Conservation (phyloP, 2,797 vertebrate genomes). For the Spinus pinus region DNA sequence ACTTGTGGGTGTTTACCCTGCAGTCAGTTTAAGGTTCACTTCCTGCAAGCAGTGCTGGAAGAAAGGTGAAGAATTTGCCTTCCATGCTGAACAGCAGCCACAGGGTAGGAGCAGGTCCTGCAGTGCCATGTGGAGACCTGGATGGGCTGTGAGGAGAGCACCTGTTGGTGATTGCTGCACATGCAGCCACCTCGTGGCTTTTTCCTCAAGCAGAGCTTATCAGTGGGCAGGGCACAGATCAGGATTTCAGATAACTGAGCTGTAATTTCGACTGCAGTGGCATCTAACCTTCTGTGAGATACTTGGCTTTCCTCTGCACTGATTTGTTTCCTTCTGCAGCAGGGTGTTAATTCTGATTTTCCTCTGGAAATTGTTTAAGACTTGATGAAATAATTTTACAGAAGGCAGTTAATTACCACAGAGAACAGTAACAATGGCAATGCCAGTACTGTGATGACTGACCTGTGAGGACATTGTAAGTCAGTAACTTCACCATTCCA, state of each 20-base stretch:
- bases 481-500: neutral
- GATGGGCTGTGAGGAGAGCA: neutral
- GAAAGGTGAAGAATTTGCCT: neutral
- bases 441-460: neutral
- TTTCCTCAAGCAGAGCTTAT: neutral
- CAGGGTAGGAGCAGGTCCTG: neutral
- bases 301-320: neutral
- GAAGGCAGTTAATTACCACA: neutral
- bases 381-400: neutral
- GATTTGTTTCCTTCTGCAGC: neutral
- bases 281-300: neutral
- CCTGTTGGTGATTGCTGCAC: neutral
- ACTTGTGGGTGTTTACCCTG: neutral
- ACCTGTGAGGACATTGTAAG: neutral
- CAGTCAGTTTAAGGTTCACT: neutral
- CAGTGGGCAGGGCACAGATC: neutral
- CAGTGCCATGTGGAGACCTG: neutral
- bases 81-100: neutral
- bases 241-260: neutral
- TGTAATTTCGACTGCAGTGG: neutral
- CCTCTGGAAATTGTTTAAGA: neutral
- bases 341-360: neutral
- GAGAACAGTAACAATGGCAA: neutral
- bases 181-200: rapidly evolving
- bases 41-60: neutral